Evolutionary conservation across 2,797 vertebrate genomes (phyloP).

Genomic region (Manis javanica): DNA sequence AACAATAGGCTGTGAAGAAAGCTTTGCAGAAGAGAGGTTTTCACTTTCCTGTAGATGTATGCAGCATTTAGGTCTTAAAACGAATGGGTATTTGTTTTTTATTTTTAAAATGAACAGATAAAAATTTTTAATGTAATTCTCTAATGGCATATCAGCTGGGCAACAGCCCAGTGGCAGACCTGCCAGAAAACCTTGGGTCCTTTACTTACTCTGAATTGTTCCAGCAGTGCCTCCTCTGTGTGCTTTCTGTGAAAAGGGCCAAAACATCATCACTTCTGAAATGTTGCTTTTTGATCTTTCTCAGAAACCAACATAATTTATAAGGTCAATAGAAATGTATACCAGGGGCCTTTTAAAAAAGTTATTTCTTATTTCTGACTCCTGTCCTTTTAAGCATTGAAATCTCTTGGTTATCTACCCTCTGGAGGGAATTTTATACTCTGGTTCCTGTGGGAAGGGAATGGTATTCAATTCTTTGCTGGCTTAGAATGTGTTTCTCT

Average conservation of each 20-base stretch:
- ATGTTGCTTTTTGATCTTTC: slow-evolving; percentile 47
- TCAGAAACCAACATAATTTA: slow-evolving; percentile 32
- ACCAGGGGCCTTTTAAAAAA: background rate
- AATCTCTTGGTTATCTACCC: background rate
- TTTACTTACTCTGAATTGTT: background rate
- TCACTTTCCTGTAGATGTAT: background rate
- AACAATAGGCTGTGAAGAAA: background rate
- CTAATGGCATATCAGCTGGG: background rate
- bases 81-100: background rate
- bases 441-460: background rate
- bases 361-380: slow-evolving; percentile 42
- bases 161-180: background rate
- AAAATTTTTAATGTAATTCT: background rate
- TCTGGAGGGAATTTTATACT: background rate
- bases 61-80: slow-evolving; percentile 18
- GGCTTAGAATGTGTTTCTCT: background rate
- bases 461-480: slow-evolving; percentile 35
- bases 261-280: slow-evolving; percentile 1
- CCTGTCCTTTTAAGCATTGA: slow-evolving; percentile 39
- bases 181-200: slow-evolving; percentile 1
- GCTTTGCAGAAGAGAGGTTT: background rate
- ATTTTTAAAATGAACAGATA: background rate
- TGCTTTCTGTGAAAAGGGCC: background rate
- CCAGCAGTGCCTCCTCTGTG: background rate
- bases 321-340: slow-evolving; percentile 46